Conservation (phyloP, 2,888 invertebrate genomes). For the Nephrotoma guestfalica region DNA sequence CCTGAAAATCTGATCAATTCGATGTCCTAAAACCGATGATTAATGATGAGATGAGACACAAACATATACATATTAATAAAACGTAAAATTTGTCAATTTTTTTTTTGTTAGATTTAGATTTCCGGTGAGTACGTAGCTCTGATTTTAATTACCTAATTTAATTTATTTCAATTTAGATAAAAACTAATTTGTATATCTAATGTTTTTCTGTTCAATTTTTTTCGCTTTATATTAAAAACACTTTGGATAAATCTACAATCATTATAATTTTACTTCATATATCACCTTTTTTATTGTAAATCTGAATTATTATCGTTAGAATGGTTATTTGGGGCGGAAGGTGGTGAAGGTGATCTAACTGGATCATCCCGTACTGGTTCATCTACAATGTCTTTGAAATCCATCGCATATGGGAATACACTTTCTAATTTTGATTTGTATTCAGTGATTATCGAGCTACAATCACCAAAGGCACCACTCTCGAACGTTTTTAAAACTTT, state of each 20-base stretch:
- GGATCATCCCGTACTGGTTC: not conserved
- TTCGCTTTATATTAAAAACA: not conserved
- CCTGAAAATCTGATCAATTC: not conserved
- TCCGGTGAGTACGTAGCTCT: not conserved
- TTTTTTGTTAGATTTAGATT: not conserved
- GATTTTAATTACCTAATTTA: not conserved
- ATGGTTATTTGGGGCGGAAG: not conserved
- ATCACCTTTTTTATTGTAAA: not conserved
- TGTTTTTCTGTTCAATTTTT: not conserved
- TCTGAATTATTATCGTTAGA: not conserved
- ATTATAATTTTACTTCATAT: not conserved
- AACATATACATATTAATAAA: not conserved
- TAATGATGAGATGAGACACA: not conserved
- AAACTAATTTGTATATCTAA: not conserved
- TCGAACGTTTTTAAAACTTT: conserved; percentile 63
- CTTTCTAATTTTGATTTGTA: conserved; percentile 58
- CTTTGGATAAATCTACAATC: not conserved
- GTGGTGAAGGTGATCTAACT: not conserved
- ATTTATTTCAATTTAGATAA: not conserved
- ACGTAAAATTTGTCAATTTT: not conserved
- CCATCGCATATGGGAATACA: conserved; percentile 65
- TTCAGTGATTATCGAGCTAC: conserved; percentile 49
- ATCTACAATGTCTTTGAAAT: conserved; percentile 38
- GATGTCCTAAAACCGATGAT: not conserved
- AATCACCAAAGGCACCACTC: conserved; percentile 66